A percentile compares a stretch with the other conserved stretches of the same genome.
phyloP scores from a whole-genome alignment of 2,888 invertebrate species.

The Lottia gigantea region DNA sequence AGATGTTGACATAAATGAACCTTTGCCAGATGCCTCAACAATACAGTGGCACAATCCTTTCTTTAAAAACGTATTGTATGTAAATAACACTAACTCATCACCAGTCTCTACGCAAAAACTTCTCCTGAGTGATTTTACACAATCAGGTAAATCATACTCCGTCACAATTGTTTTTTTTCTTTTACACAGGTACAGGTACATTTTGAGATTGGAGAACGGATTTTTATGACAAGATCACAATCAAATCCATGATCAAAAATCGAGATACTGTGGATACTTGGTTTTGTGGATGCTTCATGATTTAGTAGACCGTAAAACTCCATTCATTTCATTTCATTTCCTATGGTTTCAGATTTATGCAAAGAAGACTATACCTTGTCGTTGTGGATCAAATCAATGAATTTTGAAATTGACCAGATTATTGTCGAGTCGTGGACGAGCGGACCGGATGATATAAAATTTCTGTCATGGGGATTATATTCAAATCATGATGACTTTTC shows the following conservation, averaged over 20 bases:
- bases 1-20: not conserved
- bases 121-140: constrained; percentile 23
- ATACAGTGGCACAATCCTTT: constrained; percentile 16
- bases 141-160: constrained; percentile 17
- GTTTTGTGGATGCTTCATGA: too few relatives aligned
- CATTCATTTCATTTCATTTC: too few relatives aligned
- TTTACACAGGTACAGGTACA: too few relatives aligned
- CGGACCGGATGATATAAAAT: constrained; percentile 2
- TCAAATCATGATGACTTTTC: constrained; percentile 3
- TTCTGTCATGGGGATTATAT: constrained; percentile 10
- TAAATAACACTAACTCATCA: constrained; percentile 11
- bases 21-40: not conserved
- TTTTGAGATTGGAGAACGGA: too few relatives aligned
- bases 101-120: constrained; percentile 22
- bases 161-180: too few relatives aligned
- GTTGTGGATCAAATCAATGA: constrained; percentile 28
- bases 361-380: constrained; percentile 24
- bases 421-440: constrained; percentile 23
- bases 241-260: too few relatives aligned
- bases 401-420: constrained; percentile 25
- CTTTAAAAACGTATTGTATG: constrained; percentile 11
- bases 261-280: too few relatives aligned
- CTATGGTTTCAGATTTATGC: constrained; percentile 23
- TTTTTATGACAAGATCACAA: too few relatives aligned
- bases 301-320: too few relatives aligned